Base-by-base conservation (phyloP, 1,140 invertebrate genomes). In the Bradysia coprophila region DNA sequence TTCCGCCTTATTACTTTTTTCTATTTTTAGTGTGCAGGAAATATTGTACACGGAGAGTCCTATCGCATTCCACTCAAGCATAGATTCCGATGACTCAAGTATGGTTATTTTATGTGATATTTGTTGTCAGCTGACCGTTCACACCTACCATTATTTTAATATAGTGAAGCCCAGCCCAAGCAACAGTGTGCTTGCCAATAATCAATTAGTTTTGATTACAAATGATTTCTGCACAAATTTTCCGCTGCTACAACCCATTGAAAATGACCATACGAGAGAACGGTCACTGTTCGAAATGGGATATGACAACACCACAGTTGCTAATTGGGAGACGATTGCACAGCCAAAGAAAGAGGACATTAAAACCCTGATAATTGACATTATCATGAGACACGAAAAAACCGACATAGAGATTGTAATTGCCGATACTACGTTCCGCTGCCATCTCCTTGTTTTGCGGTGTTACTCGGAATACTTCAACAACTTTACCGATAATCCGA, bases 391-490 rank as follows among this genome's bases (percentile, higher is more conserved):
- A 1, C 51, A 56, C 37, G 34, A 45, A 2, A 57, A 49, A 46
- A 51, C 56, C 18, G 53, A 46, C 16, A 46, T 58, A 1, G 48
- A 55, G 28, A 51, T 58, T n/a, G 45, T 51, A 2, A 57, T 58
- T 15, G 48, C 48, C 28, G 48, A 45, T 13, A 47, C 51, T 41
- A 50, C 46, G 21, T 58, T 58, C 31, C 51, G 55, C 40, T 58
- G 56, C 15, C 56, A 58, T 38, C 33, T 57, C 15, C 41, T 51
- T 13, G 55, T 58, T 2, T 41, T 58, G 23, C 56, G 55, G 24
- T 52, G 48, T 4, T 58, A 57, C 28, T 58, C 56, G 1, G 44
- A 46, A 8, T 57, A 49, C 34, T 58, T 58, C n/a, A 52, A 20
- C 5, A 11, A 39, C 5, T n/a, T n/a, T n/a, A 4, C 21, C 5